phyloP scores from a whole-genome alignment of 2,888 invertebrate genomes.

The Aphidius colemani region DNA sequence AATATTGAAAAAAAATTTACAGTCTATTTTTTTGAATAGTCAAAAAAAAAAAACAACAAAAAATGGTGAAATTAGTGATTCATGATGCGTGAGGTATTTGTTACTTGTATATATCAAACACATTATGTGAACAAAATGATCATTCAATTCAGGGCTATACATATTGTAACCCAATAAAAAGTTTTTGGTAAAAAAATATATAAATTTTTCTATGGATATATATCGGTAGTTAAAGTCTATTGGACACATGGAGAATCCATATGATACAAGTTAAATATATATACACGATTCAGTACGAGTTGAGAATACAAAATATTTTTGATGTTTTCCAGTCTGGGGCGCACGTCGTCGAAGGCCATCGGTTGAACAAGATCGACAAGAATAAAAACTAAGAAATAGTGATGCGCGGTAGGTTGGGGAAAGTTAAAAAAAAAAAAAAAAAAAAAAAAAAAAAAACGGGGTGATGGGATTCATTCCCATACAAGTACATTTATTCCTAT shows the following conservation, averaged over 20 bases:
- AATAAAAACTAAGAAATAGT: too few species aligned
- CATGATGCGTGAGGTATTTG: too few species aligned
- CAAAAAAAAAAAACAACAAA: too few species aligned
- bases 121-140: too few species aligned
- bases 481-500: constrained; percentile 47
- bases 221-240: not conserved
- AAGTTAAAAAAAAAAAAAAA: not conserved
- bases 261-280: constrained; percentile 14
- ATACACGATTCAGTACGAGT: not conserved
- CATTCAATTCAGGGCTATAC: not conserved
- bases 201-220: not conserved
- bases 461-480: constrained; percentile 37
- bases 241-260: constrained; percentile 5
- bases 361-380: constrained; percentile 1
- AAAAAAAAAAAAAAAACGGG: constrained; percentile 22
- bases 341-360: constrained; percentile 40
- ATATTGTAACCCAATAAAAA: constrained; percentile 5
- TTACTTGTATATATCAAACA: too few species aligned
- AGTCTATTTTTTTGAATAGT: too few species aligned
- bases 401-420: not conserved
- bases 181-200: not conserved
- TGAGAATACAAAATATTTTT: constrained; percentile 8
- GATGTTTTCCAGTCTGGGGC: not conserved
- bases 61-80: too few species aligned
- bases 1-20: too few species aligned